Conservation (phyloP, 2,797 vertebrate species). For the Anguilla marmorata region DNA sequence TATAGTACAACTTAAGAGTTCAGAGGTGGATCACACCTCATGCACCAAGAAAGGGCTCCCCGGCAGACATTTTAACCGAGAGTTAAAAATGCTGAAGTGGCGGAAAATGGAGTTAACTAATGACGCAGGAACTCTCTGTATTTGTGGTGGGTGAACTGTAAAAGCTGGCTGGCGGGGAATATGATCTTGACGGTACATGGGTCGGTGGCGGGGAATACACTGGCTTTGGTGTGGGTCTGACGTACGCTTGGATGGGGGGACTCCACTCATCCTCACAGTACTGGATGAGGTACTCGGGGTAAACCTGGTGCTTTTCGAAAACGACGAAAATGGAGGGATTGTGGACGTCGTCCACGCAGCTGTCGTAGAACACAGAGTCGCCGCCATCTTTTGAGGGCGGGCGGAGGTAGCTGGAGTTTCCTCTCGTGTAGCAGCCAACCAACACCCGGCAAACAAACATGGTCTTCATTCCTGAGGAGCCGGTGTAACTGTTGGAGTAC, state of each 20-base stretch:
- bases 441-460: constrained; percentile 90
- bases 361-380: constrained; percentile 66
- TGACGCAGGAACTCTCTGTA: constrained; percentile 35
- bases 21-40: too few species aligned
- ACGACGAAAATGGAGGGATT: constrained; percentile 73
- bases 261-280: constrained; percentile 48
- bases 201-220: neutral
- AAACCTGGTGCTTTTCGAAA: constrained; percentile 73
- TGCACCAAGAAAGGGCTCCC: too few species aligned
- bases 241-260: neutral
- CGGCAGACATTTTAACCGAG: neutral
- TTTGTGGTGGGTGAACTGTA: neutral
- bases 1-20: too few species aligned
- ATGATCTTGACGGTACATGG: neutral
- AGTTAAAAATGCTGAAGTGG: too few species aligned
- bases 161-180: neutral
- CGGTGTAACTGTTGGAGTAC: constrained; percentile 85
- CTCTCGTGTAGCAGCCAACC: constrained; percentile 80
- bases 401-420: constrained; percentile 61
- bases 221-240: neutral
- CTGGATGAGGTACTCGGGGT: constrained; percentile 71
- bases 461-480: constrained; percentile 40
- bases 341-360: constrained; percentile 63
- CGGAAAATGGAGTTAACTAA: constrained; percentile 30
- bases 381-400: constrained; percentile 67